phyloP scores from a whole-genome alignment of 2,888 invertebrate species.

The Apamea anceps region DNA sequence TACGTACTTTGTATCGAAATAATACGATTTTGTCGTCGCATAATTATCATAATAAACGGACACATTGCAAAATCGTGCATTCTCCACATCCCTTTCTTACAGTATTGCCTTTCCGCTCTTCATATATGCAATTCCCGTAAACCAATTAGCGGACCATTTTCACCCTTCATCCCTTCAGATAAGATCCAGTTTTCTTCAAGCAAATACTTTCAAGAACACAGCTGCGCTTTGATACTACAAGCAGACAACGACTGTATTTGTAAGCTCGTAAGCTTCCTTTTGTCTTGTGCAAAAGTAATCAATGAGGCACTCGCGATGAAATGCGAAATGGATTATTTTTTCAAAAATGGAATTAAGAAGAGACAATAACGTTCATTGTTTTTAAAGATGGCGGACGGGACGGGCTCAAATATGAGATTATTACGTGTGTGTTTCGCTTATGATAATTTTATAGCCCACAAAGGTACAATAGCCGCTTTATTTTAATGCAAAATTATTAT shows the following conservation, averaged over 20 bases:
- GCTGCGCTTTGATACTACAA: conserved; percentile 74
- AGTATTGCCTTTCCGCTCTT: conserved; percentile 75
- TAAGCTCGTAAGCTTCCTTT: conserved; percentile 68
- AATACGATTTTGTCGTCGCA: conserved; percentile 82
- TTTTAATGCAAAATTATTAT: conserved; percentile 77
- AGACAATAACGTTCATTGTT: conserved; percentile 90
- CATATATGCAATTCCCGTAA: conserved; percentile 82
- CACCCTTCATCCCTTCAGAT: conserved; percentile 75
- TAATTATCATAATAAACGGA: conserved; percentile 86
- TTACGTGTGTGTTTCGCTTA: conserved; percentile 84
- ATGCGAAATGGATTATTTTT: conserved; percentile 90
- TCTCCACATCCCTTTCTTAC: conserved; percentile 75
- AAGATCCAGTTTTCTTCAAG: conserved; percentile 80
- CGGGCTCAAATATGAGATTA: conserved; percentile 87
- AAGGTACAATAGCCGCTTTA: conserved; percentile 79
- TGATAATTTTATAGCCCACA: conserved; percentile 86
- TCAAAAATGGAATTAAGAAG: conserved; percentile 90
- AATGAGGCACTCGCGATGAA: conserved; percentile 87
- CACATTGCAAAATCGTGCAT: conserved; percentile 84
- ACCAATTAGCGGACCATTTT: conserved; percentile 84
- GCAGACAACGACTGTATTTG: conserved; percentile 71
- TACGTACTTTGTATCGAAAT: conserved; percentile 70
- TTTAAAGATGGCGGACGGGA: conserved; percentile 88
- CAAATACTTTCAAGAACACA: conserved; percentile 79
- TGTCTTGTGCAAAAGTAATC: conserved; percentile 73